Evolutionary conservation across 2,797 vertebrate species (phyloP), one percentile per base, ranked within the genome.

Genomic region (Morelia viridis): DNA sequence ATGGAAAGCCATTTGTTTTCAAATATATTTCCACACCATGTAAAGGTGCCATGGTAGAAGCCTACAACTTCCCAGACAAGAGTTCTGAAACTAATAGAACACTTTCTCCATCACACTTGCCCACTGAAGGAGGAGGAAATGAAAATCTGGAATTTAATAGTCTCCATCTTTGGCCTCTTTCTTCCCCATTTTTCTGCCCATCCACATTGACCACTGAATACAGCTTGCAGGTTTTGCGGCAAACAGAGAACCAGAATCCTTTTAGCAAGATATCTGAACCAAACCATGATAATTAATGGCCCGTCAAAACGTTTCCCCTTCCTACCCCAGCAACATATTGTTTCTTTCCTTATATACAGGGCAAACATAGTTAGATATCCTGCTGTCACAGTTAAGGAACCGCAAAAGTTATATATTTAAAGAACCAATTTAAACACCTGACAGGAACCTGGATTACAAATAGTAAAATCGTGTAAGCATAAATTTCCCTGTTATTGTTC

Each of bases 121-220:
- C 56, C 28, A 94, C 57, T 28, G 88, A 89, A 61, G 86, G 8
- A 12, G 19, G 60, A 46, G 1, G 86, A 53, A 22, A 85, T 58
- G 31, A 90, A 89, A 65, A 24, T 91, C 5, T 6, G 85, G 64
- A 90, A 50, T 85, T 95, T 85, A 58, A 93, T 50, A 31, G 10
- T n/a, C 88, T 91, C 12, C 41, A 62, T 15, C 57, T 76, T 80
- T 64, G 15, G 84, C 0, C 5, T 94, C 64, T 83, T 88, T 68
- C 3, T 5, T 2, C 92, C 71, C 19, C 0, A 15, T 92, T 89
- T 94, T 62, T 15, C 41, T 15, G 64, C 1, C 2, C 71, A n/a
- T 5, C 85, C 91, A 22, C 15, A 80, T 22, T 56, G n/a, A 64
- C 62, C 11, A 2, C 26, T 12, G 11, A 90, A 83, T 53, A 35